Base-by-base conservation (phyloP, 1,140 invertebrate genomes). In the Bradynema listronoti region DNA sequence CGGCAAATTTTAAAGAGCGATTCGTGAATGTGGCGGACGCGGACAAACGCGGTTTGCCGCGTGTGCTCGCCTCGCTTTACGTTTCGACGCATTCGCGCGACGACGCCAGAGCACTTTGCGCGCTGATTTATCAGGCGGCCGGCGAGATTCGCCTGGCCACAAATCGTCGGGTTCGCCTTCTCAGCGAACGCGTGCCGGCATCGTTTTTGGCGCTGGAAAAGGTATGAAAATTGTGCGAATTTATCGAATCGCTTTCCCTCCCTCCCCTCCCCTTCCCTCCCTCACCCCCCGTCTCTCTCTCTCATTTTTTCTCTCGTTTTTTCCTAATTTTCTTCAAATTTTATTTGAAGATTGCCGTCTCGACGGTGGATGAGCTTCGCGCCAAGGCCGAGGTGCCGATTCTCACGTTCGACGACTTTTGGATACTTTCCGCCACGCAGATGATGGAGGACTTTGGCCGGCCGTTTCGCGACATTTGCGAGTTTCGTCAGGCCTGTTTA, bases 191-290 rank as follows among this genome's bases (percentile, higher is more conserved):
- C 75, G 89, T 98, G 6, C 94, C 94, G 0, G 90, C 91, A 4
- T 91, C 88, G 51, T 98, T 97, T 80, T 81, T 97, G 24, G 88
- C 88, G 1, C 79, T 98, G 25, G 91, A 97, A 80, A 90, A 95
- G 72, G 88, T 77, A 27, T 14, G 24, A 41, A n/a, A n/a, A n/a
- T n/a, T n/a, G n/a, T n/a, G n/a, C n/a, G n/a, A n/a, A n/a, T n/a
- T n/a, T n/a, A n/a, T n/a, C n/a, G n/a, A n/a, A n/a, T n/a, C n/a
- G n/a, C n/a, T n/a, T n/a, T n/a, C n/a, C n/a, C n/a, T n/a, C n/a
- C n/a, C n/a, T n/a, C n/a, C n/a, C n/a, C n/a, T n/a, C n/a, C n/a
- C n/a, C n/a, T n/a, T n/a, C n/a, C n/a, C n/a, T n/a, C n/a, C n/a
- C n/a, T n/a, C n/a, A n/a, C n/a, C n/a, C n/a, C n/a, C n/a, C n/a